Evolutionary conservation across 1,140 invertebrate genomes (phyloP).

Genomic region (Xylocopa sonorina): DNA sequence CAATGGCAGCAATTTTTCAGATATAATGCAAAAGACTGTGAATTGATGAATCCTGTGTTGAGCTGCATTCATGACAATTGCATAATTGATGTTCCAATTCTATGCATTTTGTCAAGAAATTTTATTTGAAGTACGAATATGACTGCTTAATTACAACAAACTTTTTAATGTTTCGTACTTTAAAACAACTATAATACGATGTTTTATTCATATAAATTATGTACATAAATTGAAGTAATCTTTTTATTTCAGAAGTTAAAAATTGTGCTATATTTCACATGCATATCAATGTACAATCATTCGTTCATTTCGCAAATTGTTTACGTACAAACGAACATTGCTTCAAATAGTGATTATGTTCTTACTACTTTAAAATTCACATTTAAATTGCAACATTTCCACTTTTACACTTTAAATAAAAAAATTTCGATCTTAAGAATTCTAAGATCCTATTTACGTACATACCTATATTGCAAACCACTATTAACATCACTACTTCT

Average conservation of each 20-base stretch:
- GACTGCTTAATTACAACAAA: conserved; percentile 25
- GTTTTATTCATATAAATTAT: conserved; percentile 51
- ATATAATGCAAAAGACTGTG: conserved; percentile 52
- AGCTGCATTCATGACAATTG: conserved; percentile 63
- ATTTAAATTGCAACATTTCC: conserved; percentile 41
- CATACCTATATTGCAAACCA: conserved; percentile 22
- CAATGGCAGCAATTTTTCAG: conserved; percentile 51
- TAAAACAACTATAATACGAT: conserved; percentile 37
- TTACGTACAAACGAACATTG: conserved; percentile 39
- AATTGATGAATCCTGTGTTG: conserved; percentile 55
- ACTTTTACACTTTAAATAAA: conserved; percentile 41
- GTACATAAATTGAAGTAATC: conserved; percentile 57
- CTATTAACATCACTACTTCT: conserved; percentile 31
- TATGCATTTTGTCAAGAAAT: conserved; percentile 35
- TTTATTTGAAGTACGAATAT: conserved; percentile 27
- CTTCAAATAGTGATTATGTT: conserved; percentile 36
- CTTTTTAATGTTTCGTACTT: conserved; percentile 36
- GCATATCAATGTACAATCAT: conserved; percentile 49
- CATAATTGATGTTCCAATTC: conserved; percentile 13
- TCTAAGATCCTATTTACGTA: conserved; percentile 25
- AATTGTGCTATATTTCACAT: conserved; percentile 50
- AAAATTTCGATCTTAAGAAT: conserved; percentile 34
- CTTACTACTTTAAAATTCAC: conserved; percentile 28
- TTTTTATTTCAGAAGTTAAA: conserved; percentile 42
- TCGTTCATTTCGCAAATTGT: conserved; percentile 31